phyloP scores from a whole-genome alignment of 2,797 vertebrate species.

The Sebastes nivosus region DNA sequence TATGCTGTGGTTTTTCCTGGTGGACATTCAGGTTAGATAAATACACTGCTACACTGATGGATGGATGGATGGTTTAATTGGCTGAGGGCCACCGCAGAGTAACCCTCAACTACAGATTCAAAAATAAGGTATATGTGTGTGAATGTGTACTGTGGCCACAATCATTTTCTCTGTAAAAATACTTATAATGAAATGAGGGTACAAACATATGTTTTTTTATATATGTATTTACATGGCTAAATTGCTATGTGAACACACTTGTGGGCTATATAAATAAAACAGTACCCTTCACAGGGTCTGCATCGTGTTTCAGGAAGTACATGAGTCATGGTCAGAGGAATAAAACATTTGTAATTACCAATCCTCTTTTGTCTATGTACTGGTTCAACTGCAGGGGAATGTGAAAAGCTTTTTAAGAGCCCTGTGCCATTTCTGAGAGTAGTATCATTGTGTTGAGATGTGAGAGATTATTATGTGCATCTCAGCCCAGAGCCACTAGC shows the following conservation, averaged over 20 bases:
- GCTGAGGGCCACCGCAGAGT: too few relatives aligned
- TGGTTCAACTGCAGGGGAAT: slow-evolving; percentile 2
- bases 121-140: not conserved
- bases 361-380: not conserved
- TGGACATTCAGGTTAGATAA: slow-evolving; percentile 81
- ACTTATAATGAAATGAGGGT: not conserved
- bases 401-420: slow-evolving; percentile 8
- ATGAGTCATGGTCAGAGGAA: not conserved
- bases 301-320: not conserved
- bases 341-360: not conserved
- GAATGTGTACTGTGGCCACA: not conserved
- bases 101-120: not conserved
- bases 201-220: not conserved
- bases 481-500: not conserved
- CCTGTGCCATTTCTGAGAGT: not conserved
- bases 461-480: not conserved
- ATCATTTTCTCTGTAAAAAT: not conserved
- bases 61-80: not conserved
- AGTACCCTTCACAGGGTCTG: not conserved
- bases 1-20: slow-evolving; percentile 88
- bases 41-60: not conserved
- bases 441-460: slow-evolving; percentile 12
- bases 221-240: not conserved
- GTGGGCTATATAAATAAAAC: not conserved
- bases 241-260: not conserved